A percentile compares a stretch with the other conserved stretches of the same genome.
Conservation (phyloP, 2,888 invertebrate genomes). For the Apotomis turbidana region DNA sequence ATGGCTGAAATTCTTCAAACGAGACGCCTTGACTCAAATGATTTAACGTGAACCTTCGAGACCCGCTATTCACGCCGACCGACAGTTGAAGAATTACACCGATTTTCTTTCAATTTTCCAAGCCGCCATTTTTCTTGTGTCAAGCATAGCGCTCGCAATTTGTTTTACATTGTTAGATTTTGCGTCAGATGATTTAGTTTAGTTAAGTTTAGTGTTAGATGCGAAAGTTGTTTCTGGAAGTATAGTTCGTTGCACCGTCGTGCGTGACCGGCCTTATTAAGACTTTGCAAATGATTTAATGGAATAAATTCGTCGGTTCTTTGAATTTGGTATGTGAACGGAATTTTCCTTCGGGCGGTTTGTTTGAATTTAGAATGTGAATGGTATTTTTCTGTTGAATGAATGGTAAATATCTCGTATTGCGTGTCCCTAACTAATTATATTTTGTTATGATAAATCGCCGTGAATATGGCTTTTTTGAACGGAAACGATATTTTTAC, state of each 20-base stretch:
- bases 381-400: constrained; percentile 21
- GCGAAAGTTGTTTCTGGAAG: constrained; percentile 7
- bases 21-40: constrained; percentile 11
- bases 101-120: constrained; percentile 35
- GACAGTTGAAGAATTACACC: constrained; percentile 25
- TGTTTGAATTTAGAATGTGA: constrained; percentile 25
- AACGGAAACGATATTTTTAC: neutral
- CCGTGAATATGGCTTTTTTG: neutral
- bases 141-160: neutral
- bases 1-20: constrained; percentile 18
- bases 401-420: neutral
- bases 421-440: constrained; percentile 4
- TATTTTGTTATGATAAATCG: constrained; percentile 10
- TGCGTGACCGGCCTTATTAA: constrained; percentile 35
- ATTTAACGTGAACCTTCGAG: constrained; percentile 23
- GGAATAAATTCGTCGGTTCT: constrained; percentile 33
- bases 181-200: neutral
- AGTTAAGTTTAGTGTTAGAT: neutral
- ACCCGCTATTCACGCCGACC: constrained; percentile 14
- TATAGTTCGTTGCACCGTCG: constrained; percentile 26
- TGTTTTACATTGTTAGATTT: neutral
- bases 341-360: constrained; percentile 15
- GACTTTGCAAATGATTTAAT: constrained; percentile 35
- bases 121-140: constrained; percentile 16
- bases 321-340: constrained; percentile 29